Evolutionary conservation across 2,888 invertebrate species (phyloP).

Genomic region (Lasioglossum lativentre): DNA sequence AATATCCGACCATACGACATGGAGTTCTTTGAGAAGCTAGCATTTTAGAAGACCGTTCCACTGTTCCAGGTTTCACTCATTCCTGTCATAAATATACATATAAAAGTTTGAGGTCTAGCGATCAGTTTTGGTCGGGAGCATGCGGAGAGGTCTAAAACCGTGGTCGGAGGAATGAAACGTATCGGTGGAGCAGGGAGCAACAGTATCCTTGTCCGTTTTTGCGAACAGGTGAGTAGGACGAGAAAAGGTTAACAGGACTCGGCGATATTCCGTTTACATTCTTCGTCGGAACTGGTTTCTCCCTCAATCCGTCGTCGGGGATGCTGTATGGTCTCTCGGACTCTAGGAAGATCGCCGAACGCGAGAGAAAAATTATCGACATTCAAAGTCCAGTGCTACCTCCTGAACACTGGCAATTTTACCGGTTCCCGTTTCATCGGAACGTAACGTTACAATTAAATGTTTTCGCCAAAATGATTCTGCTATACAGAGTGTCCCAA

Average conservation of each 20-base stretch:
- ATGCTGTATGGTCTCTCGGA: constrained; percentile 51
- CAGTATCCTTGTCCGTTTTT: constrained; percentile 61
- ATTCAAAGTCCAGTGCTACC: constrained; percentile 28
- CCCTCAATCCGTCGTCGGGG: constrained; percentile 63
- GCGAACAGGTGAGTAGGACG: constrained; percentile 70
- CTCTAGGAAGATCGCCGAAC: constrained; percentile 46
- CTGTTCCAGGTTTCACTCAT: no score
- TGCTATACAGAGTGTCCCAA: not conserved
- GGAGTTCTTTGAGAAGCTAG: no score
- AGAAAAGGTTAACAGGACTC: constrained; percentile 81
- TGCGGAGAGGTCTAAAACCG: not conserved
- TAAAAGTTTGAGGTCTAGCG: not conserved
- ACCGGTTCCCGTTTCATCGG: not conserved
- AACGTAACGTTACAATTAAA: no score
- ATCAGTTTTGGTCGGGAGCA: not conserved
- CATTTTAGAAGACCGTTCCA: no score
- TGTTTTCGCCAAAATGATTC: no score
- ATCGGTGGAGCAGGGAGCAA: not conserved
- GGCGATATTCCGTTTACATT: constrained; percentile 80
- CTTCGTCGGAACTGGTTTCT: constrained; percentile 79
- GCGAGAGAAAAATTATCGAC: constrained; percentile 49
- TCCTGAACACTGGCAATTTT: not conserved
- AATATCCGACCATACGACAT: no score
- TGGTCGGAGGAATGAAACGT: not conserved
- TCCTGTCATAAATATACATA: no score